Conservation (phyloP, 2,797 vertebrate genomes). For the Sebastes diploproa region DNA sequence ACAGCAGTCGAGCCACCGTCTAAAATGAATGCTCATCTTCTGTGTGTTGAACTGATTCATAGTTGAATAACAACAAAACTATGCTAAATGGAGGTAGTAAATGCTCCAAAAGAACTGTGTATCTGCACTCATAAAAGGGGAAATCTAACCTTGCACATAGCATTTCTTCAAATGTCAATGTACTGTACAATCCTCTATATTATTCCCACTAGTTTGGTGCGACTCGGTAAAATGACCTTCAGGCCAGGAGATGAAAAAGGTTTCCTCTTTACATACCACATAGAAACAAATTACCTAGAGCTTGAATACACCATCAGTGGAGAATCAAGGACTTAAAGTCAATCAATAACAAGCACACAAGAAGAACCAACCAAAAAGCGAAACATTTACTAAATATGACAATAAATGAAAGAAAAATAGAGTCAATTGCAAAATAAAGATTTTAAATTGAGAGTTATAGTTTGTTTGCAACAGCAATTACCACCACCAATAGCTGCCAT, state of each 20-base stretch:
- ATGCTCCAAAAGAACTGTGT: not conserved
- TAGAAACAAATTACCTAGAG: constrained; percentile 7
- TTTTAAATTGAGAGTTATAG: constrained; percentile 42
- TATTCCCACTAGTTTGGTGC: constrained; percentile 2
- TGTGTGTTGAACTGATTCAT: constrained; percentile 21
- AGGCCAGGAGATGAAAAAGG: not conserved
- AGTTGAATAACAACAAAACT: not conserved
- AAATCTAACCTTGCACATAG: not conserved
- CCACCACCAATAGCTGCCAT: constrained; percentile 65
- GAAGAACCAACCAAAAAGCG: not conserved
- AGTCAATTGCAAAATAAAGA: constrained; percentile 18
- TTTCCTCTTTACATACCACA: not conserved
- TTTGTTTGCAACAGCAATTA: constrained; percentile 72
- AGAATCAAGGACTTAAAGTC: not conserved
- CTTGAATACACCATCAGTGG: not conserved
- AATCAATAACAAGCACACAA: constrained; percentile 30
- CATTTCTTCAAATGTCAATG: not conserved
- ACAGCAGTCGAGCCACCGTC: constrained; percentile 38
- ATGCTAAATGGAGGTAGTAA: not conserved
- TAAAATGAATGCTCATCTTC: constrained; percentile 26
- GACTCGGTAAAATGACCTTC: not conserved
- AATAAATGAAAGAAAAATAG: not conserved
- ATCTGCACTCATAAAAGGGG: not conserved
- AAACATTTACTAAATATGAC: constrained; percentile 12
- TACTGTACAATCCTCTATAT: not conserved